phyloP scores from a whole-genome alignment of 1,140 invertebrate species.

The Nautilus pompilius region DNA sequence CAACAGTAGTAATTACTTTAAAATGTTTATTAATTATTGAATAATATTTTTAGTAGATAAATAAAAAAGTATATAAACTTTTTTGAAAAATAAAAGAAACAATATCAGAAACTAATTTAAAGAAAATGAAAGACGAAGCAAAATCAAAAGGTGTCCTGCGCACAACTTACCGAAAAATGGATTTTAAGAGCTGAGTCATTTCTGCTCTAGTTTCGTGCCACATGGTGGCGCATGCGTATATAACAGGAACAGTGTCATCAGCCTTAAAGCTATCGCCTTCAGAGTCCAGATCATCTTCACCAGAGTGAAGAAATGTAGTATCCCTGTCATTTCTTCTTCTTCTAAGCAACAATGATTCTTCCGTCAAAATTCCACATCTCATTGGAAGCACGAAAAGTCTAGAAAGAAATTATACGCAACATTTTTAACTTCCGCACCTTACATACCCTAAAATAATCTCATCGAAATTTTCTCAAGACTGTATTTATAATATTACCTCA shows the following conservation, averaged over 20 bases:
- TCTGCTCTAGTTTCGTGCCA: constrained; percentile 52
- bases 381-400: constrained; percentile 88
- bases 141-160: neutral
- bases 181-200: constrained; percentile 61
- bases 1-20: too few species aligned
- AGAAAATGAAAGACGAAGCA: neutral
- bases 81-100: constrained; percentile 1
- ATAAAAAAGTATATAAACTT: too few species aligned
- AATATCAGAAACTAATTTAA: neutral
- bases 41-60: too few species aligned
- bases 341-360: constrained; percentile 93
- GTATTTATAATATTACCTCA: too few species aligned
- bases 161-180: constrained; percentile 54
- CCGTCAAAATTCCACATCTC: constrained; percentile 87
- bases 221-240: constrained; percentile 53
- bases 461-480: too few species aligned
- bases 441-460: too few species aligned
- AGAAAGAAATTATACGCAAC: too few species aligned
- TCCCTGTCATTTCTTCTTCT: constrained; percentile 83
- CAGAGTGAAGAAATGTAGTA: constrained; percentile 9
- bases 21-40: too few species aligned
- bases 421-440: too few species aligned
- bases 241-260: constrained; percentile 34
- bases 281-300: constrained; percentile 17
- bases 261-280: constrained; percentile 22